Evolutionary conservation across 2,888 invertebrate species (phyloP), one percentile per base, ranked within the genome.

Genomic region (Trissolcus brochymenae): DNA sequence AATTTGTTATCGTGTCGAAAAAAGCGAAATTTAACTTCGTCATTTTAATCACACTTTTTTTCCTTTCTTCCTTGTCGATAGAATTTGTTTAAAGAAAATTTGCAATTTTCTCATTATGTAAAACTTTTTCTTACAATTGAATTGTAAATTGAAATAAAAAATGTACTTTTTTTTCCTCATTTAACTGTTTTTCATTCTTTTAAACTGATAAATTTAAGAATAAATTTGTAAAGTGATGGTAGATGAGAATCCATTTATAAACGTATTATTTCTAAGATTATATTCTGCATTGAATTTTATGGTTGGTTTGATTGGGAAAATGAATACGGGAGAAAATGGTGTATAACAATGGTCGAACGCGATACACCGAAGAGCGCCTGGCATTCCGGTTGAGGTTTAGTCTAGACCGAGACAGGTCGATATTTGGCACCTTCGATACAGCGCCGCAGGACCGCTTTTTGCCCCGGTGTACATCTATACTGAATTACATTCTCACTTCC

Each of bases 401-500:
- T 86, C 85, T 85, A 85, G 86, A 84, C 84, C 81, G 83, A 79
- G 82, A 76, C 84, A 83, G 85, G 86, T 86, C 86, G 86, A 86
- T 86, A 86, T 84, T 82, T 82, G 83, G 81, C 82, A 82, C 82
- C 81, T 83, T 80, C 80, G 77, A 71, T 72, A 74, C 67, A 79
- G 61, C 75, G 51, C 46, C 57, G 55, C 77, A 67, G 65, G 71
- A 72, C 68, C 73, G 65, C 56, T 78, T 78, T 71, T 51, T 62
- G 62, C 54, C 49, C 19, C 56, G 19, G 19, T 2, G 53, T 51
- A 55, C 29, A 59, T 46, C 62, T 29, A 21, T 25, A 6, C 43
- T 51, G 61, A 75, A 75, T 68, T 75, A 64, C 35, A 62, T 68
- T 75, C 55, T 43, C 57, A 53, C 57, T 74, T 67, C 46, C 53